Percentiles rank a stretch among this genome's conserved stretches.
Evolutionary conservation across 2,113 vertebrate species (phyloP).

Genomic region (Istiophorus platypterus): DNA sequence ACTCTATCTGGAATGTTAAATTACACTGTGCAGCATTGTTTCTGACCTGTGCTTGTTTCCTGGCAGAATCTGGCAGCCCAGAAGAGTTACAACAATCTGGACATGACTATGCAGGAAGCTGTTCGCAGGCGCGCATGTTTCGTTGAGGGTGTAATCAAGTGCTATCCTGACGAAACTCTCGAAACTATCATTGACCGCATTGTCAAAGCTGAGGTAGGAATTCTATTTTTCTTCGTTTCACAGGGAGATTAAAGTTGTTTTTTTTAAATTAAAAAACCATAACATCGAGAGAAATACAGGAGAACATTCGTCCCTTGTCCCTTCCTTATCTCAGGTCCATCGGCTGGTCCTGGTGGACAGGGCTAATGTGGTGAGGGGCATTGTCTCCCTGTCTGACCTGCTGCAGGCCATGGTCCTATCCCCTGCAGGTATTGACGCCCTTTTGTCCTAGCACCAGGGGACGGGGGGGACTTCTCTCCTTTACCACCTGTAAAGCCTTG

Average conservation of each 20-base stretch:
- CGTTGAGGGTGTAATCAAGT: slow-evolving; percentile 93
- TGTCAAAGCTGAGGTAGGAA: slow-evolving; percentile 88
- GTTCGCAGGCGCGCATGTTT: slow-evolving; percentile 83
- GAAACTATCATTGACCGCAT: slow-evolving; percentile 91
- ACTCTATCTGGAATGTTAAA: background rate
- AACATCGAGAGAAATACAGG: background rate
- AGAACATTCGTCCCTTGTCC: background rate
- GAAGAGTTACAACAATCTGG: slow-evolving; percentile 93
- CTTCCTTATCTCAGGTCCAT: slow-evolving; percentile 88
- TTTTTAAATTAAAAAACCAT: fast-evolving
- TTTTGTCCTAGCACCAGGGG: slow-evolving; percentile 85
- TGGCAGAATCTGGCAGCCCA: slow-evolving; percentile 91
- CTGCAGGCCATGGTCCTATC: slow-evolving; percentile 96
- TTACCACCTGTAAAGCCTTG: slow-evolving; percentile 19
- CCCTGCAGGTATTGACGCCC: slow-evolving; percentile 93
- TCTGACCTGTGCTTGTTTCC: background rate
- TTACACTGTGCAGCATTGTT: background rate
- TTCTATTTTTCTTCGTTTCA: background rate
- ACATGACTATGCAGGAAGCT: slow-evolving; percentile 90
- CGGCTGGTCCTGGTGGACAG: slow-evolving; percentile 95
- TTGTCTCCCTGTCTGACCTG: slow-evolving; percentile 96
- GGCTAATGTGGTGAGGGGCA: slow-evolving; percentile 87
- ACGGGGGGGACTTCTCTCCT: background rate
- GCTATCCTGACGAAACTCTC: slow-evolving; percentile 90
- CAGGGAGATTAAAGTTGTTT: background rate